A percentile compares a stretch with the other conserved stretches of the same genome.
Evolutionary conservation across 2,113 vertebrate species (phyloP).

Genomic region (Atlantisia rogersi): DNA sequence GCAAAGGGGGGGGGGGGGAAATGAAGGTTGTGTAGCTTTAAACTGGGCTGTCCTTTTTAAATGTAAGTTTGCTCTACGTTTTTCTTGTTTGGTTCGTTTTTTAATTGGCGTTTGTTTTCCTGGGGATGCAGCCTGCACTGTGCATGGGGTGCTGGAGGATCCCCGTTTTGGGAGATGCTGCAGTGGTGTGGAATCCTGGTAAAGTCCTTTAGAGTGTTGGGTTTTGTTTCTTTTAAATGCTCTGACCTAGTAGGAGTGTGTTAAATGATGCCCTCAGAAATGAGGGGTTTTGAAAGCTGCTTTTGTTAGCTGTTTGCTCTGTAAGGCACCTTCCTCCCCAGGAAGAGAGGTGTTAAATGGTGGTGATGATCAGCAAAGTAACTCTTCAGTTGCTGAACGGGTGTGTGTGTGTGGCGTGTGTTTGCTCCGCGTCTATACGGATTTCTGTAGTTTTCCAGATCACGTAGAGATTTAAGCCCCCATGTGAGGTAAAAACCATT

Average conservation of each 20-base stretch:
- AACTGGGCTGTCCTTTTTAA: not conserved
- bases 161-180: not conserved
- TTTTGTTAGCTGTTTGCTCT: not conserved
- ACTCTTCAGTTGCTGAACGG: not conserved
- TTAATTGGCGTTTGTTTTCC: not conserved
- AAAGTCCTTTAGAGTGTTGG: not conserved
- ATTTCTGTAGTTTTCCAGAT: not conserved
- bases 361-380: not conserved
- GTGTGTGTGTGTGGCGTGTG: no score
- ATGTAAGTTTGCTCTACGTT: not conserved
- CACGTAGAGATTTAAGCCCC: not conserved
- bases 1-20: no score
- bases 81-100: not conserved
- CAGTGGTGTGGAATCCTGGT: not conserved
- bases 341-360: rapidly evolving
- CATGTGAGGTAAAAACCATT: not conserved
- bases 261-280: not conserved
- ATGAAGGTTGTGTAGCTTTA: rapidly evolving
- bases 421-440: rapidly evolving
- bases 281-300: not conserved
- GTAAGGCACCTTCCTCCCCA: not conserved
- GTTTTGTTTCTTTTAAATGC: not conserved
- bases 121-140: rapidly evolving
- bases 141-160: not conserved
- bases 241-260: not conserved